These are phyloP conservation scores for Semicossyphus pulcher DNA, from an alignment of 2,113 vertebrate species.

Conservation along the genomic window DNA sequence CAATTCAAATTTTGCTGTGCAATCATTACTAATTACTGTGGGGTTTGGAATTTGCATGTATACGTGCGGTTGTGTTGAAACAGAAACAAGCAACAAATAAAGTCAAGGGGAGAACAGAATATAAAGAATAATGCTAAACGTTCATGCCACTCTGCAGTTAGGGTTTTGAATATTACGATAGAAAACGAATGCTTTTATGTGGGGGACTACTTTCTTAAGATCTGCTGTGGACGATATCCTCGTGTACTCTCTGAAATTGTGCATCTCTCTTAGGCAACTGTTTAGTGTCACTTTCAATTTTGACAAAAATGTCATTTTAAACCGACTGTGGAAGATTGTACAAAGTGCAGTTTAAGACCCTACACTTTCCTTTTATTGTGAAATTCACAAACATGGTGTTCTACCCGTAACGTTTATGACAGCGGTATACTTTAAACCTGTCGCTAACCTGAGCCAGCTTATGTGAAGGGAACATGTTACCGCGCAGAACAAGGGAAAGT, in stretches of 20 bases:
- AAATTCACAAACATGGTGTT: background rate
- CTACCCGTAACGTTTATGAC: background rate
- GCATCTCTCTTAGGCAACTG: background rate
- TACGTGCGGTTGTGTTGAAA: background rate
- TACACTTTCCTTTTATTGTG: slow-evolving; percentile 4
- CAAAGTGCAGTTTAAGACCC: background rate
- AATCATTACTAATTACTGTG: slow-evolving; percentile 17
- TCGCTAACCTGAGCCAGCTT: background rate
- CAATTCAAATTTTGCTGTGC: background rate
- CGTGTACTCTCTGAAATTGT: background rate
- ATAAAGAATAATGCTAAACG: no score
- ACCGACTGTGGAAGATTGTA: background rate
- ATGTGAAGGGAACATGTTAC: slow-evolving; percentile 3
- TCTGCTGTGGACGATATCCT: background rate
- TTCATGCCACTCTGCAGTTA: no score
- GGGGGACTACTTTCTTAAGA: background rate
- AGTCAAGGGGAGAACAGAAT: background rate
- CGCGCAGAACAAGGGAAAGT: background rate
- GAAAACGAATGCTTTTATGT: background rate
- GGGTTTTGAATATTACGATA: background rate
- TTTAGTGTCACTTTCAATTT: background rate
- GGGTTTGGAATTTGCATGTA: slow-evolving; percentile 11
- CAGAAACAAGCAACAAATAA: background rate
- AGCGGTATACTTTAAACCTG: background rate
- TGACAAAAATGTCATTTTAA: background rate